Evolutionary conservation across 2,113 vertebrate genomes (phyloP).

Genomic region (Ctenodactylus gundi): DNA sequence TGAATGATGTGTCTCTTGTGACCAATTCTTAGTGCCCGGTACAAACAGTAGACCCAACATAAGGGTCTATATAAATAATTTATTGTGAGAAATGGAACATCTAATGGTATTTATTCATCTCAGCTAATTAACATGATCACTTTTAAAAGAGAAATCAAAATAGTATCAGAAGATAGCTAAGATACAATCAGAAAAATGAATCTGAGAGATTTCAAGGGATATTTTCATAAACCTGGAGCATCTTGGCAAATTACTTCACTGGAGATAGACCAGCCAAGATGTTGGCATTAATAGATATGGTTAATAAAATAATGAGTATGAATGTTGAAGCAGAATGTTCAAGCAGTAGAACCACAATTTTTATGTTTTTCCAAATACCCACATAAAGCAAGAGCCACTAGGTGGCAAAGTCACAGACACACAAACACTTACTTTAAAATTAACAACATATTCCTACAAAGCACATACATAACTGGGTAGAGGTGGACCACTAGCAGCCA

Average conservation of each 20-base stretch:
- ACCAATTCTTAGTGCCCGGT: not conserved
- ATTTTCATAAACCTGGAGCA: not conserved
- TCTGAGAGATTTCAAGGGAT: conserved; percentile 20
- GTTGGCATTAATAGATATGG: not conserved
- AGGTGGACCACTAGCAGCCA: not conserved
- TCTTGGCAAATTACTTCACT: not conserved
- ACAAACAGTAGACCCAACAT: not conserved
- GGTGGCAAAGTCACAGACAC: not conserved
- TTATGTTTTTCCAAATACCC: not conserved
- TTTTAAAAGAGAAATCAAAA: conserved; percentile 54
- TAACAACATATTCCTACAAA: not conserved
- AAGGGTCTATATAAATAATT: conserved; percentile 55
- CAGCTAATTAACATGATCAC: conserved; percentile 51
- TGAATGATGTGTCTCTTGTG: not conserved
- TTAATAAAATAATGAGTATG: not conserved
- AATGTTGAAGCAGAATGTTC: not conserved
- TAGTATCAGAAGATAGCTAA: conserved; percentile 40
- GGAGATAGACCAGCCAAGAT: not conserved
- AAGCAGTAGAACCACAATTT: not conserved
- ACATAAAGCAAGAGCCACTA: not conserved
- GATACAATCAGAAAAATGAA: conserved; percentile 26
- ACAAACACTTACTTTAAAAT: not conserved
- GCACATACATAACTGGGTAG: not conserved
- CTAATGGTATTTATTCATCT: conserved; percentile 45
- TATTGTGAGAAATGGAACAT: conserved; percentile 29